These are phyloP conservation scores for Paramormyrops kingsleyae DNA, from an alignment of 2,113 vertebrate species.

Conservation along the genomic window DNA sequence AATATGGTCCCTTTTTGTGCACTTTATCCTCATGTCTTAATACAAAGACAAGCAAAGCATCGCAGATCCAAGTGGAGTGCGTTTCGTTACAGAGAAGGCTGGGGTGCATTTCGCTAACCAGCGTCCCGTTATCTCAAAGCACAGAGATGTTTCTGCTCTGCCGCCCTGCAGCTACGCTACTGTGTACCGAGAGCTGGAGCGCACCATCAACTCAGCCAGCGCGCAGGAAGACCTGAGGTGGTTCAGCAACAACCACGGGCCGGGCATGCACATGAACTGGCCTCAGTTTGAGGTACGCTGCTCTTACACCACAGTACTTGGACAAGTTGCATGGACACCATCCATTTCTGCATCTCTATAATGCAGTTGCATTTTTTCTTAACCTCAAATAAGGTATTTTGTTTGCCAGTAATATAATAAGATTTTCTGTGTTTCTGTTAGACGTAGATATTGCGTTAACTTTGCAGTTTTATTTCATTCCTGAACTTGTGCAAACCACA, in stretches of 20 bases:
- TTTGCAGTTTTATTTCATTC: not conserved
- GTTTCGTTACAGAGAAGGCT: not conserved
- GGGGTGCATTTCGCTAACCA: not conserved
- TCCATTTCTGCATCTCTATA: not conserved
- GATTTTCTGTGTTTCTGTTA: not conserved
- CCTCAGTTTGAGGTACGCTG: slow-evolving; percentile 85
- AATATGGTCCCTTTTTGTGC: not conserved
- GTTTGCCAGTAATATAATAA: not conserved
- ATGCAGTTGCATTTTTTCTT: not conserved
- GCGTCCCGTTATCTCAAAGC: not conserved
- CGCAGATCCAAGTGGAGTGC: not conserved
- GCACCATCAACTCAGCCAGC: slow-evolving; percentile 71
- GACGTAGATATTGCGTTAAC: not conserved
- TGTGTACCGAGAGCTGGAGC: slow-evolving; percentile 85
- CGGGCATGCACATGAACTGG: slow-evolving; percentile 95
- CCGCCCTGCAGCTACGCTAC: slow-evolving; percentile 66
- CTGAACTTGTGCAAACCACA: not conserved
- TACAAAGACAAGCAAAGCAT: not conserved
- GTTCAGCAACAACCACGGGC: slow-evolving; percentile 79
- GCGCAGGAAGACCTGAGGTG: slow-evolving; percentile 88
- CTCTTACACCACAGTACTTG: not conserved
- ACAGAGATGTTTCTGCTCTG: not conserved
- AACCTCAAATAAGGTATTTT: not conserved
- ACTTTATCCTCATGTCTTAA: not conserved
- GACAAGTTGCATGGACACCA: not conserved